These are phyloP conservation scores for Acropora tenuis DNA, from an alignment of 64 coral and sea anemone genomes.

Conservation along the genomic window DNA sequence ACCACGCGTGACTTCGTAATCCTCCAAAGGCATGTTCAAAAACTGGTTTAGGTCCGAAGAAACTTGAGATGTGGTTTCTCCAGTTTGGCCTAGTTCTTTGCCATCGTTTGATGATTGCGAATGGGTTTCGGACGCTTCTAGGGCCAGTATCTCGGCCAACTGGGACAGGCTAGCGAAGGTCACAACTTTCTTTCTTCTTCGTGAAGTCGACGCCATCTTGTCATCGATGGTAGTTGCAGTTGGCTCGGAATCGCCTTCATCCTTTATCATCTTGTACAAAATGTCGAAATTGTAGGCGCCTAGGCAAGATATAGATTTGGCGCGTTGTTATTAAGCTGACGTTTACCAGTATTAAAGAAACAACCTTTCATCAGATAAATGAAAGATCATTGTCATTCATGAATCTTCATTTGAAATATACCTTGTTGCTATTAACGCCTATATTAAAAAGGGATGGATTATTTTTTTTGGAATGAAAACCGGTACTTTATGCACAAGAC, in stretches of 20 bases:
- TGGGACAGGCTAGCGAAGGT: constrained; percentile 29
- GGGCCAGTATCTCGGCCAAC: constrained; percentile 14
- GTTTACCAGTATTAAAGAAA: no score
- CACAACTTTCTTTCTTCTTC: constrained; percentile 20
- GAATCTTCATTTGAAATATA: no score
- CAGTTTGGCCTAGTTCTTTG: background rate
- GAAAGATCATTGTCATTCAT: no score
- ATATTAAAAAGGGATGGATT: no score
- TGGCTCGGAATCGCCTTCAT: background rate
- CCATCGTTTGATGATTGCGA: background rate
- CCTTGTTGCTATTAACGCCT: no score
- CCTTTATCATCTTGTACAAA: background rate
- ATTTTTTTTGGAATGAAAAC: no score
- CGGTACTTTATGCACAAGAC: no score
- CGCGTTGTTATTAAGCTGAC: no score
- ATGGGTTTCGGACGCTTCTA: constrained; percentile 4
- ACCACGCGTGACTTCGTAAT: constrained; percentile 37
- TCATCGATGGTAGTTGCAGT: background rate
- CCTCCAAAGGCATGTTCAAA: constrained; percentile 49
- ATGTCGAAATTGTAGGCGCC: background rate
- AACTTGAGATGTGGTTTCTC: background rate
- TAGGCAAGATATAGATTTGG: background rate
- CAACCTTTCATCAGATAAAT: no score
- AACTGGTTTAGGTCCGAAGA: background rate
- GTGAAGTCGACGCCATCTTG: background rate